These are phyloP conservation scores for Cantharis rufa DNA, from an alignment of 2,888 invertebrate genomes.

Conservation along the genomic window DNA sequence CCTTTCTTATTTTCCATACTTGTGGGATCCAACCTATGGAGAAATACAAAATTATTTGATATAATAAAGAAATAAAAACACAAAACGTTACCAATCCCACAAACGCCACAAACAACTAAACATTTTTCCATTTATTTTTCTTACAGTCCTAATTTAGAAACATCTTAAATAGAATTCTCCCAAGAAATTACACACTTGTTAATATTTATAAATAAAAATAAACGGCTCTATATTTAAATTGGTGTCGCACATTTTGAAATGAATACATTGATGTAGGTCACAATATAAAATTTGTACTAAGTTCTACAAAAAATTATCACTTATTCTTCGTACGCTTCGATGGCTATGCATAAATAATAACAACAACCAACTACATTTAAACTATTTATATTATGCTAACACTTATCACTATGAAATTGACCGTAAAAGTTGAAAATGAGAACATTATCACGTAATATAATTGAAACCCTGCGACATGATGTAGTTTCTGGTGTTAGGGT, in stretches of 20 bases:
- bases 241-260: conserved; percentile 37
- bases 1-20: conserved; percentile 54
- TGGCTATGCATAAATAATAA: neutral
- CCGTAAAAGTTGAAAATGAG: conserved; percentile 11
- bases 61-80: neutral
- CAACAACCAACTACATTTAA: neutral
- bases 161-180: conserved; percentile 16
- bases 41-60: conserved; percentile 24
- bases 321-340: conserved; percentile 10
- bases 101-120: conserved; percentile 66
- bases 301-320: conserved; percentile 17
- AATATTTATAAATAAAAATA: conserved; percentile 23
- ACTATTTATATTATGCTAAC: conserved; percentile 3
- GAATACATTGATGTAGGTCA: conserved; percentile 46
- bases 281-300: conserved; percentile 33
- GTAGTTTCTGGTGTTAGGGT: conserved; percentile 12
- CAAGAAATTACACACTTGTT: conserved; percentile 11
- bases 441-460: conserved; percentile 10
- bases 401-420: conserved; percentile 20
- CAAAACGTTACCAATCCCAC: conserved; percentile 43
- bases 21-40: conserved; percentile 52
- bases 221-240: conserved; percentile 26
- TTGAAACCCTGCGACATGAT: conserved; percentile 16
- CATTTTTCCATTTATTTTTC: conserved; percentile 52
- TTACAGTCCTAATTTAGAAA: neutral